These are phyloP conservation scores for Drosophila malerkotliana DNA, from an alignment of 1,140 invertebrate genomes.

Conservation along the genomic window DNA sequence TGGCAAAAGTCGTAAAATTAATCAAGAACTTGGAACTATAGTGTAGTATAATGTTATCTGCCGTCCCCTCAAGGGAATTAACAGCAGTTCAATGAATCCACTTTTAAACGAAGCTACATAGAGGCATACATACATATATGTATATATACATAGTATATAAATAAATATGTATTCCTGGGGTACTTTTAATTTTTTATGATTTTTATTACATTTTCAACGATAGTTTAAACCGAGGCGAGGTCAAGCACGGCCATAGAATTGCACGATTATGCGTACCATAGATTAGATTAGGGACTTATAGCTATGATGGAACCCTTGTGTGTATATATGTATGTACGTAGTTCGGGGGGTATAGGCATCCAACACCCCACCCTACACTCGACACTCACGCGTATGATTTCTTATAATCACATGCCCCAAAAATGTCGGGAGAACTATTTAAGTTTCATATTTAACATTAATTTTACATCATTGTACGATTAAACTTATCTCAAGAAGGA, in stretches of 20 bases:
- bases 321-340: no score
- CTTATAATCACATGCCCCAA: not conserved
- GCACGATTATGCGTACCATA: conserved; percentile 2
- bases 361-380: no score
- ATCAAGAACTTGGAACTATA: conserved; percentile 32
- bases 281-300: conserved; percentile 54
- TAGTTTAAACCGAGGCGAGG: conserved; percentile 52
- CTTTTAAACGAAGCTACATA: conserved; percentile 17
- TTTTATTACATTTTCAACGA: conserved; percentile 60
- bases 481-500: no score
- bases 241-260: conserved; percentile 57
- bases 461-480: not conserved
- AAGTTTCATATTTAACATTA: no score
- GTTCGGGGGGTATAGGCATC: no score
- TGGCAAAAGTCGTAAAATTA: conserved; percentile 53
- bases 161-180: conserved; percentile 10
- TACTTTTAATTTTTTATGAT: conserved; percentile 67
- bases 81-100: conserved; percentile 48
- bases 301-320: conserved; percentile 23
- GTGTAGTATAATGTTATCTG: conserved; percentile 22
- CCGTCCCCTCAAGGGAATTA: conserved; percentile 8
- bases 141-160: not conserved
- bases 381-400: not conserved
- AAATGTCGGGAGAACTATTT: not conserved
- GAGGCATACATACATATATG: not conserved